These are phyloP conservation scores for Eristalis arbustorum DNA, from an alignment of 2,888 invertebrate species.

Conservation along the genomic window DNA sequence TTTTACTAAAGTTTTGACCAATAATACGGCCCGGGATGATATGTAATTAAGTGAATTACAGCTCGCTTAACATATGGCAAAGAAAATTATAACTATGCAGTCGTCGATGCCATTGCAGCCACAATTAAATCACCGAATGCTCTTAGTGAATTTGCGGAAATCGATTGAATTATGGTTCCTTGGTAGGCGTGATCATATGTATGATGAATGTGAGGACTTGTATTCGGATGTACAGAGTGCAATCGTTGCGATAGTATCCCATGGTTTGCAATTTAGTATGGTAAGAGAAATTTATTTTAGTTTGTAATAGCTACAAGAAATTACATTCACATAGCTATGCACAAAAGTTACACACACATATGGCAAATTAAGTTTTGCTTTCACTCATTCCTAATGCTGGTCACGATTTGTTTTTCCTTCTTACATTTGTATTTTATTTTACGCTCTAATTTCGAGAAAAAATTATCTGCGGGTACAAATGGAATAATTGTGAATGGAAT, in stretches of 20 bases:
- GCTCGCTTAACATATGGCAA: slow-evolving; percentile 16
- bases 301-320: not conserved
- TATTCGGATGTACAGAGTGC: slow-evolving; percentile 59
- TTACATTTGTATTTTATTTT: not conserved
- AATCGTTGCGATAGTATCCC: slow-evolving; percentile 62
- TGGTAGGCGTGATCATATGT: slow-evolving; percentile 50
- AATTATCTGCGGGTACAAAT: not conserved
- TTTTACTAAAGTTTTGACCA: not conserved
- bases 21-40: not conserved
- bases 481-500: not conserved
- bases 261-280: slow-evolving; percentile 59
- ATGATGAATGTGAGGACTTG: slow-evolving; percentile 47
- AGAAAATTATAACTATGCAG: slow-evolving; percentile 36
- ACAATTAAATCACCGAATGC: slow-evolving; percentile 56
- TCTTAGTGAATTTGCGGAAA: slow-evolving; percentile 69
- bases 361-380: not conserved
- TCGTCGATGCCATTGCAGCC: slow-evolving; percentile 54
- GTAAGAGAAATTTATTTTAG: slow-evolving; percentile 35
- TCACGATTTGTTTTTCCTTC: not conserved
- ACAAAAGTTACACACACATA: not conserved
- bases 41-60: not conserved
- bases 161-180: slow-evolving; percentile 71
- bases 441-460: not conserved
- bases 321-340: not conserved
- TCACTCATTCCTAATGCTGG: not conserved